Evolutionary conservation across 2,888 invertebrate species (phyloP).

Genomic region (Embidobia sp.): DNA sequence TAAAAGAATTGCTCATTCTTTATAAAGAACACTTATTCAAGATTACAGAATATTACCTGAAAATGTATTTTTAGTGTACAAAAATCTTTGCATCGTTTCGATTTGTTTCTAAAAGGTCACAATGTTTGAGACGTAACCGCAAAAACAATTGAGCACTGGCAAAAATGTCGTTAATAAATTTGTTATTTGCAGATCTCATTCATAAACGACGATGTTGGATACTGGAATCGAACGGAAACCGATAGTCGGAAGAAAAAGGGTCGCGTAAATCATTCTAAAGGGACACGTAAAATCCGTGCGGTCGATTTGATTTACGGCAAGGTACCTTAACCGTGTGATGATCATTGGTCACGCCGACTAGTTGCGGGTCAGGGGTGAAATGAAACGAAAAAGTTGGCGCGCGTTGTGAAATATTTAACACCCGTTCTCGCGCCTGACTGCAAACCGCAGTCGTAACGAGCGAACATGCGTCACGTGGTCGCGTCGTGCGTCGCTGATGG

Average conservation of each 20-base stretch:
- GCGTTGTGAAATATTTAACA: conserved; percentile 70
- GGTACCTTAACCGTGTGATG: conserved; percentile 28
- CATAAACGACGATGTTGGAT: not conserved
- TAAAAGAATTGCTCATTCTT: too few relatives aligned
- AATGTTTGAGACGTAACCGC: too few relatives aligned
- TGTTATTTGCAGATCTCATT: not conserved
- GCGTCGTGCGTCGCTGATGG: conserved; percentile 77
- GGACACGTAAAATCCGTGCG: too few relatives aligned
- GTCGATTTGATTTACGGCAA: conserved; percentile 71
- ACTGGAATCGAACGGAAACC: conserved; percentile 8
- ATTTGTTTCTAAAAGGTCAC: too few relatives aligned
- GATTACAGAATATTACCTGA: too few relatives aligned
- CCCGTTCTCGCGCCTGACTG: conserved; percentile 68
- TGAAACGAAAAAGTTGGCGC: conserved; percentile 66
- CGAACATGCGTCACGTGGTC: conserved; percentile 75
- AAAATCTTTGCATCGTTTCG: too few relatives aligned
- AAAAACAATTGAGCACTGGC: conserved; percentile 5
- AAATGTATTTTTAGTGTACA: too few relatives aligned
- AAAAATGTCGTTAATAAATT: not conserved
- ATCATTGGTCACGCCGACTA: conserved; percentile 27
- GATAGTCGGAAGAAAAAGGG: conserved; percentile 29
- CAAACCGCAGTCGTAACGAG: conserved; percentile 78
- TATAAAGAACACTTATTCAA: too few relatives aligned
- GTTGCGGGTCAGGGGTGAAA: conserved; percentile 69
- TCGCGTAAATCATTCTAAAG: conserved; percentile 40